phyloP scores from a whole-genome alignment of 2,113 vertebrate genomes.

The Clupea harengus region DNA sequence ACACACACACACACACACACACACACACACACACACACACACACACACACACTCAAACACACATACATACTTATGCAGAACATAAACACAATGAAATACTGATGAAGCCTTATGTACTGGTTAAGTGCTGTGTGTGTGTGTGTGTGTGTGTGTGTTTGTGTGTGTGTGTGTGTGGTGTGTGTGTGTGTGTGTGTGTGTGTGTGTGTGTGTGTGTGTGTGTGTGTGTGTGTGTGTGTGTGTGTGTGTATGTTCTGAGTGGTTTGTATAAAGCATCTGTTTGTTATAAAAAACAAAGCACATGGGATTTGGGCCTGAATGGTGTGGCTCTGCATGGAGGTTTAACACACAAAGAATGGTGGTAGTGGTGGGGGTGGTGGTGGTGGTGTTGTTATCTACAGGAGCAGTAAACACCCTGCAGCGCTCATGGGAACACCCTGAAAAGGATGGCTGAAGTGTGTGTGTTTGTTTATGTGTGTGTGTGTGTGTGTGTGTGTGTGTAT shows the following conservation, averaged over 20 bases:
- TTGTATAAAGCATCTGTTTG: too few species aligned
- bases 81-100: too few species aligned
- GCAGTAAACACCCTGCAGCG: not conserved
- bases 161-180: not conserved
- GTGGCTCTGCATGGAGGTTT: not conserved
- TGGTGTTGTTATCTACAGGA: not conserved
- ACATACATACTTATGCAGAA: not conserved
- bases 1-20: conserved; percentile 24
- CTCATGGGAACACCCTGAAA: too few species aligned
- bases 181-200: not conserved
- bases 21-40: conserved; percentile 1
- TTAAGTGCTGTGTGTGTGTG: not conserved
- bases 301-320: too few species aligned
- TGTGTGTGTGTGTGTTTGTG: not conserved
- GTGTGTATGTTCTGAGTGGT: too few species aligned
- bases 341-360: not conserved
- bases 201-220: too few species aligned
- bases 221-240: too few species aligned
- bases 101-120: too few species aligned
- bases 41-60: conserved; percentile 17
- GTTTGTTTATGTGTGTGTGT: too few species aligned
- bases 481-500: too few species aligned
- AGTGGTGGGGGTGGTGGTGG: not conserved
- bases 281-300: too few species aligned
- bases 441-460: too few species aligned